Evolutionary conservation across 1,140 invertebrate genomes (phyloP).

Genomic region (Plodia interpunctella): DNA sequence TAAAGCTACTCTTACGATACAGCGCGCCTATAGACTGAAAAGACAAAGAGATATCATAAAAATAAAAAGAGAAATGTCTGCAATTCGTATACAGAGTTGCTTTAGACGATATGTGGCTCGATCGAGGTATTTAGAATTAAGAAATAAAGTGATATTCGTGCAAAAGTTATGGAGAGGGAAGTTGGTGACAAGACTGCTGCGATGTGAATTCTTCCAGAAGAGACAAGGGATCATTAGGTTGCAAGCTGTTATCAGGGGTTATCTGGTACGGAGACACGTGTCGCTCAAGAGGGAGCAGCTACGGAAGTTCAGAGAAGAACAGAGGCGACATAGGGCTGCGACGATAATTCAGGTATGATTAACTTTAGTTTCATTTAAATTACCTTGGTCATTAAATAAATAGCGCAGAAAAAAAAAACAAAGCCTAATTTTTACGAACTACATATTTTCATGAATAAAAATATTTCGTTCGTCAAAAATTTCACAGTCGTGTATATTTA

Average conservation of each 20-base stretch:
- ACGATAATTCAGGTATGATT: slow-evolving; percentile 79
- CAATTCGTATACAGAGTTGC: slow-evolving; percentile 79
- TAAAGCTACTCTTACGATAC: slow-evolving; percentile 44
- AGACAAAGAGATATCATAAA: slow-evolving; percentile 27
- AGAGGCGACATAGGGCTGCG: slow-evolving; percentile 75
- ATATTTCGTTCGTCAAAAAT: too few species aligned
- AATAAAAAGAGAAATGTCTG: slow-evolving; percentile 68
- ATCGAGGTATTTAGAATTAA: slow-evolving; percentile 46
- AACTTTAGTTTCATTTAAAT: not conserved
- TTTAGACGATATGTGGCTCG: slow-evolving; percentile 77
- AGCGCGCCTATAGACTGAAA: slow-evolving; percentile 54
- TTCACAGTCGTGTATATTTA: too few species aligned
- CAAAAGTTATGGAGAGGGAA: slow-evolving; percentile 72
- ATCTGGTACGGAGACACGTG: slow-evolving; percentile 66
- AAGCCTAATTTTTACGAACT: too few species aligned
- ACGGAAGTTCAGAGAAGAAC: slow-evolving; percentile 64
- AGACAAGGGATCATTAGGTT: slow-evolving; percentile 53
- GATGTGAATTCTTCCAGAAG: slow-evolving; percentile 51
- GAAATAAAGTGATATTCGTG: slow-evolving; percentile 48
- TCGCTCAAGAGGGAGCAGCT: slow-evolving; percentile 55
- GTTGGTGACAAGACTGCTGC: slow-evolving; percentile 43
- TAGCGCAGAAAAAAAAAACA: too few species aligned
- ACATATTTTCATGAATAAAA: too few species aligned
- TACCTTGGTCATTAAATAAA: too few species aligned
- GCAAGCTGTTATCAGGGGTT: slow-evolving; percentile 70